Percentiles rank a stretch among this genome's conserved stretches.
phyloP scores from a whole-genome alignment of 64 coral and sea anemone genomes.

The Montipora foliosa region DNA sequence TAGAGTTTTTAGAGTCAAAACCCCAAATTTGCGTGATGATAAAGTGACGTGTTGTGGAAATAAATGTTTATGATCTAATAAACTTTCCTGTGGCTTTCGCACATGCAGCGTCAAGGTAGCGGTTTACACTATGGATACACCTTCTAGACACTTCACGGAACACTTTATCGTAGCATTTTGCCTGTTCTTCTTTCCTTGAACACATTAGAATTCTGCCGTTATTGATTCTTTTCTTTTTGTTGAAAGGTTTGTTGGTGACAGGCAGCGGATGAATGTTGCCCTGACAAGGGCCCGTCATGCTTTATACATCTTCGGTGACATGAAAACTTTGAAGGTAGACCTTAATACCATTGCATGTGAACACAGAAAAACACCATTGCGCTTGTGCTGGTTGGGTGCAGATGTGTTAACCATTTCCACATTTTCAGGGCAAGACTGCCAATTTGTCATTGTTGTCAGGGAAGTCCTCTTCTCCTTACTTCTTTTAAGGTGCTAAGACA shows the following conservation, averaged over 20 bases:
- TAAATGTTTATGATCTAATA: too few species aligned
- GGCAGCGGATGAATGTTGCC: conserved; percentile 91
- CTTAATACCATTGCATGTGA: too few species aligned
- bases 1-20: not conserved
- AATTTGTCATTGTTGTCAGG: too few species aligned
- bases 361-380: too few species aligned
- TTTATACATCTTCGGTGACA: conserved; percentile 81
- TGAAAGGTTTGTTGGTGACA: conserved; percentile 79
- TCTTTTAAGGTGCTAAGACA: too few species aligned
- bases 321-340: conserved; percentile 80
- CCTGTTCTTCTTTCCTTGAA: not conserved
- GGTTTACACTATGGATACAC: too few species aligned
- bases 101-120: too few species aligned
- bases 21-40: not conserved
- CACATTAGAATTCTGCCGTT: not conserved
- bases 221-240: not conserved
- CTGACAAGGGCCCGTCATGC: conserved; percentile 90
- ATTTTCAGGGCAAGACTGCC: too few species aligned
- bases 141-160: not conserved
- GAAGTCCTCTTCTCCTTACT: too few species aligned
- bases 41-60: not conserved
- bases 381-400: too few species aligned
- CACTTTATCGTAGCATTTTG: not conserved
- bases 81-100: too few species aligned
- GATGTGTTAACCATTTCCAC: too few species aligned